Percentiles rank a stretch among this genome's conserved stretches.
Evolutionary conservation across 2,797 vertebrate genomes (phyloP).

Genomic region (Sarcoramphus papa): DNA sequence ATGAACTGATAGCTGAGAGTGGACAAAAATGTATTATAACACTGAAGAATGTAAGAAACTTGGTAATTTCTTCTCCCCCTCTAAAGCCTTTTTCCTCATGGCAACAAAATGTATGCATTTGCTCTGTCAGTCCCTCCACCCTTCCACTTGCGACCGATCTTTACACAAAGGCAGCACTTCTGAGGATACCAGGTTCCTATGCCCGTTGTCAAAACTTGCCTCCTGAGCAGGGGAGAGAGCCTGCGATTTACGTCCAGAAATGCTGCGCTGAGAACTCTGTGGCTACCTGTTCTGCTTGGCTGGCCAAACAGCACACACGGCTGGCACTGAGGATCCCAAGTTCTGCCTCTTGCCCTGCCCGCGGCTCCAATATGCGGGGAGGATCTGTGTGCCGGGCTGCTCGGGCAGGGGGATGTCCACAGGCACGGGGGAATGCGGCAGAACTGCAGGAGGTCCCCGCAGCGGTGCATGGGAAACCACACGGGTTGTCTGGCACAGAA

Average conservation of each 20-base stretch:
- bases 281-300: neutral
- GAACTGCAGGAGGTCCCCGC: neutral
- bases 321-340: neutral
- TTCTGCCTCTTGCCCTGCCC: neutral
- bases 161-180: neutral
- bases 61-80: neutral
- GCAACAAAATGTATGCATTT: neutral
- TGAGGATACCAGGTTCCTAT: neutral
- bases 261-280: fast-evolving
- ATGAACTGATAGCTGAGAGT: neutral
- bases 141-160: neutral
- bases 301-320: fast-evolving
- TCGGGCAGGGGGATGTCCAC: fast-evolving
- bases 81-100: neutral
- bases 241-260: fast-evolving
- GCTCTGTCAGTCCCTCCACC: neutral
- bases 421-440: fast-evolving
- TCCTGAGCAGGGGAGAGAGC: neutral
- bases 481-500: neutral
- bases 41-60: neutral
- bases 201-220: fast-evolving
- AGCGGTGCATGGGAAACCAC: neutral
- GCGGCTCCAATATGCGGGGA: fast-evolving
- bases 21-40: constrained; percentile 11
- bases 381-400: neutral